Conservation (phyloP, 2,797 vertebrate species). For the Eulemur rubriventer region DNA sequence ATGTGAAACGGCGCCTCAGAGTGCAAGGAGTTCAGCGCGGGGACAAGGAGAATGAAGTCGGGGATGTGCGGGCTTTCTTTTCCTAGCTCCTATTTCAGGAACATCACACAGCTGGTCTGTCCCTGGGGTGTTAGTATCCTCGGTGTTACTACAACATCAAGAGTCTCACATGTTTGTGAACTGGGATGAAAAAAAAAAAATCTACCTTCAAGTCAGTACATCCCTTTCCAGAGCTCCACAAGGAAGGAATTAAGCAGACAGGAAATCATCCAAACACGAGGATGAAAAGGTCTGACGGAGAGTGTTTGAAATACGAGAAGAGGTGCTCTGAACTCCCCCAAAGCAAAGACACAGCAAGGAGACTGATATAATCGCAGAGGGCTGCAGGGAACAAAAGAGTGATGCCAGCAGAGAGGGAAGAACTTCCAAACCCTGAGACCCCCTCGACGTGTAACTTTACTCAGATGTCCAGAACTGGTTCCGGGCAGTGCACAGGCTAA, state of each 20-base stretch:
- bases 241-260: slow-evolving; percentile 46
- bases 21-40: not conserved
- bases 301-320: slow-evolving; percentile 45
- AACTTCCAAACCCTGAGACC: rapidly evolving
- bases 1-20: rapidly evolving
- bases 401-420: rapidly evolving
- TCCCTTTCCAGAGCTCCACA: not conserved
- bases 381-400: not conserved
- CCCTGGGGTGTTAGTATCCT: not conserved
- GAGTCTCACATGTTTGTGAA: not conserved
- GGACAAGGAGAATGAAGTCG: not conserved
- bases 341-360: not conserved
- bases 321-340: not conserved
- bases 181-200: not conserved
- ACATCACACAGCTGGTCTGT: not conserved
- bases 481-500: not conserved
- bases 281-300: not conserved
- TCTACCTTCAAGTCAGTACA: not conserved
- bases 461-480: not conserved
- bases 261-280: slow-evolving; percentile 17
- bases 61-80: rapidly evolving
- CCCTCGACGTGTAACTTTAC: rapidly evolving
- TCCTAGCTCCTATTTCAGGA: not conserved
- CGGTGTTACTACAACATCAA: not conserved
- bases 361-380: not conserved